Evolutionary conservation across 2,797 vertebrate genomes (phyloP).

Genomic region (Setipinna tenuifilis): DNA sequence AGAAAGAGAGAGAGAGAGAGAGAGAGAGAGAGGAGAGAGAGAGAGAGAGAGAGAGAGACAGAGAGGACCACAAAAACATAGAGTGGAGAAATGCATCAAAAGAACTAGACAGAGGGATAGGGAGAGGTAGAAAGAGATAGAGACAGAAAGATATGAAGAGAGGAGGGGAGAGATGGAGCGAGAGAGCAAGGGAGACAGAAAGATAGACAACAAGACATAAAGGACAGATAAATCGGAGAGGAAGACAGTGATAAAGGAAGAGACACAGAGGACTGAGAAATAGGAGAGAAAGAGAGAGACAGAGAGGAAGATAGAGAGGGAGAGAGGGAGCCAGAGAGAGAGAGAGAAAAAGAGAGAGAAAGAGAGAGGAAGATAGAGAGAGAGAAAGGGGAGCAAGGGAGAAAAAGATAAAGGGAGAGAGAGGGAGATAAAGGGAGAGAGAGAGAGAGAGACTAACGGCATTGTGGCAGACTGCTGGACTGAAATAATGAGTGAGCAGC

Average conservation of each 20-base stretch:
- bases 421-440: neutral
- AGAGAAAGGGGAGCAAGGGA: conserved; percentile 20
- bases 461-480: neutral
- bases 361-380: neutral
- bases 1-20: neutral
- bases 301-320: neutral
- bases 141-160: no score
- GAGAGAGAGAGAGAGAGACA: neutral
- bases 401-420: neutral
- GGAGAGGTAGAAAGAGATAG: neutral
- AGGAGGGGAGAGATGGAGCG: no score
- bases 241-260: neutral
- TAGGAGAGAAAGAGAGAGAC: neutral
- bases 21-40: neutral
- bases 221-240: neutral
- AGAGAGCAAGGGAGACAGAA: no score
- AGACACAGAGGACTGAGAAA: no score
- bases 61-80: neutral
- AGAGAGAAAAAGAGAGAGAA: neutral
- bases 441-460: neutral
- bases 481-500: conserved; percentile 28
- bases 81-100: no score
- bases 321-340: neutral
- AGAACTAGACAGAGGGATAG: neutral
- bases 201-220: no score